A percentile compares a stretch with the other conserved stretches of the same genome.
These are phyloP conservation scores for Buathra laborator DNA, from an alignment of 2,888 invertebrate genomes.

Conservation along the genomic window DNA sequence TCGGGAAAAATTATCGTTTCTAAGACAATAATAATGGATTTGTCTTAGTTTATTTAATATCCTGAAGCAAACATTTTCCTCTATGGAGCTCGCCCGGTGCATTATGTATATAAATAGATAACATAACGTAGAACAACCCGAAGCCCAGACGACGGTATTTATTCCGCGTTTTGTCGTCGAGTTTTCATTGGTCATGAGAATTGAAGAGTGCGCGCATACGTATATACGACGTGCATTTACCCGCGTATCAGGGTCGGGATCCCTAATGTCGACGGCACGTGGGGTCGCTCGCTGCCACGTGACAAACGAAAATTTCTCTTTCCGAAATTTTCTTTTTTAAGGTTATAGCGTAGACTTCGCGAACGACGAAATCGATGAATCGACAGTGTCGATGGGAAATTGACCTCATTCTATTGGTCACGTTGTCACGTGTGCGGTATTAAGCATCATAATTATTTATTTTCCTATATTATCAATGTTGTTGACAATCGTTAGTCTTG, in stretches of 20 bases:
- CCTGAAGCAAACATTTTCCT: no score
- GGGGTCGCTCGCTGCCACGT: conserved; percentile 64
- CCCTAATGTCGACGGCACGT: conserved; percentile 36
- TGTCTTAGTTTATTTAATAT: no score
- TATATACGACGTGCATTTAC: conserved; percentile 9
- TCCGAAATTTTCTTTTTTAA: no score
- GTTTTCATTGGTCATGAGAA: conserved; percentile 27
- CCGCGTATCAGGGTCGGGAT: background rate
- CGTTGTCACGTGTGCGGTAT: background rate
- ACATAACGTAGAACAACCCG: background rate
- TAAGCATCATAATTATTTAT: background rate
- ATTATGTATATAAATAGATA: conserved; percentile 7
- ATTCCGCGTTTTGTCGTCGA: conserved; percentile 17
- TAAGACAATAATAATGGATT: no score
- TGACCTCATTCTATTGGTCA: background rate
- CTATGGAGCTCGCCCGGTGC: background rate
- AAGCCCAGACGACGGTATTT: background rate
- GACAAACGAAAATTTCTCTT: conserved; percentile 15
- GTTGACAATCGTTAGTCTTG: conserved; percentile 34
- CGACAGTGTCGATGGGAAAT: background rate
- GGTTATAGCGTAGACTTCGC: background rate
- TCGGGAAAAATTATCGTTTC: no score
- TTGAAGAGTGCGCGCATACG: conserved; percentile 20
- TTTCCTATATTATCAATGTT: background rate
- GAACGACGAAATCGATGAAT: background rate